Percentiles rank a stretch among this genome's conserved stretches.
These are phyloP conservation scores for Mimachlamys varia DNA, from an alignment of 2,888 invertebrate genomes.

Conservation along the genomic window DNA sequence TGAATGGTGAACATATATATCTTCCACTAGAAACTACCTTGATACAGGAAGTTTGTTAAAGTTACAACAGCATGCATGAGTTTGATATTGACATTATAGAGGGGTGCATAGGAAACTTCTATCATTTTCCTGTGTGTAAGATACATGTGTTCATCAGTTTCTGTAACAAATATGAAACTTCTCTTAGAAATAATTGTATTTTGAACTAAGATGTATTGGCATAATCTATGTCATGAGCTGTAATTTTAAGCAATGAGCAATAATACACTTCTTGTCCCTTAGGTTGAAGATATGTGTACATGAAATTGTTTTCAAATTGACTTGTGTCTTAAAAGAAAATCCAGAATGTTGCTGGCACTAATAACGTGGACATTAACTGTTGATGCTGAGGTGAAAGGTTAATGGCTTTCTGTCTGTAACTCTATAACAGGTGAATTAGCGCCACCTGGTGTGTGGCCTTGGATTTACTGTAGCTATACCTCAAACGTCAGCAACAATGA, in stretches of 20 bases:
- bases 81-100: background rate
- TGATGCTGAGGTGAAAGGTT: background rate
- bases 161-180: background rate
- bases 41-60: background rate
- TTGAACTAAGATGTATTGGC: no score
- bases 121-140: background rate
- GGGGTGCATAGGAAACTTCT: background rate
- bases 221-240: no score
- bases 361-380: background rate
- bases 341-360: background rate
- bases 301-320: no score
- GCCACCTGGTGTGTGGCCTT: background rate
- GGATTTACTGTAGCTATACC: background rate
- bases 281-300: no score
- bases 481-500: background rate
- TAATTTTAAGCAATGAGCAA: no score
- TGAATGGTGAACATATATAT: background rate
- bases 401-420: background rate
- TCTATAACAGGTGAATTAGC: background rate
- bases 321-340: no score
- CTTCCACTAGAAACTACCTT: background rate
- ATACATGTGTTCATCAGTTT: background rate
- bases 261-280: no score
- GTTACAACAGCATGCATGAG: no score
- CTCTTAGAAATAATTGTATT: no score